Conservation (phyloP, 2,888 invertebrate genomes). For the Hetaerina titia region DNA sequence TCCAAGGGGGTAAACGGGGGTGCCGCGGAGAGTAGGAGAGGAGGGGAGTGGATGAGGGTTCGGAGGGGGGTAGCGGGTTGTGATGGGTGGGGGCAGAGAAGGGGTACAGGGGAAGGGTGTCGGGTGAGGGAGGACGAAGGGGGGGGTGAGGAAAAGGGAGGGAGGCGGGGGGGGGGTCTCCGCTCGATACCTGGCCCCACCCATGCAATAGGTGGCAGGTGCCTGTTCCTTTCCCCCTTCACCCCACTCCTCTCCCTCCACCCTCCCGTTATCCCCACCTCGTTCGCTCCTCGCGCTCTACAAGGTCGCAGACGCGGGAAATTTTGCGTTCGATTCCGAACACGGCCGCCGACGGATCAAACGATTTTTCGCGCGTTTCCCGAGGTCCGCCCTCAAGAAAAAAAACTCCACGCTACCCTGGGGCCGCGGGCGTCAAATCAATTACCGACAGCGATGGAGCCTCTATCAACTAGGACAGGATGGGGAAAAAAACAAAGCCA, state of each 20-base stretch:
- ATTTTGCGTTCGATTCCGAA: conserved; percentile 37
- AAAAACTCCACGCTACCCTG: neutral
- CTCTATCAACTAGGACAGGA: neutral
- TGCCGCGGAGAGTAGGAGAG: neutral
- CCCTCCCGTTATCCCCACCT: neutral
- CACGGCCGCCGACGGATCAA: neutral
- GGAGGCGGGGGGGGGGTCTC: conserved; percentile 27
- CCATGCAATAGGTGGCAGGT: conserved; percentile 70
- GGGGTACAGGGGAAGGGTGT: conserved; percentile 4
- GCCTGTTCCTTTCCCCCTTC: conserved; percentile 74
- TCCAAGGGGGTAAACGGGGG: neutral
- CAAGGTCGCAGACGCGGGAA: conserved; percentile 53
- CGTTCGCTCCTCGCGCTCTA: neutral
- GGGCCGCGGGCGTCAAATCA: neutral
- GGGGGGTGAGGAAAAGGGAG: conserved; percentile 42
- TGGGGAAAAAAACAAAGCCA: neutral
- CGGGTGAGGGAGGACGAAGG: neutral
- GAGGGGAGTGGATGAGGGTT: neutral
- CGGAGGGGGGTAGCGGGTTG: conserved; percentile 20
- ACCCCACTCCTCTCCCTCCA: neutral
- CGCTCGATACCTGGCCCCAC: conserved; percentile 61
- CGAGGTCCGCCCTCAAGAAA: neutral
- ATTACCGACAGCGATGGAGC: neutral
- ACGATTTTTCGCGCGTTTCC: conserved; percentile 23
- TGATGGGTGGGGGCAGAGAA: conserved; percentile 57